phyloP scores from a whole-genome alignment of 1,140 invertebrate species.

The Hypothenemus hampei region DNA sequence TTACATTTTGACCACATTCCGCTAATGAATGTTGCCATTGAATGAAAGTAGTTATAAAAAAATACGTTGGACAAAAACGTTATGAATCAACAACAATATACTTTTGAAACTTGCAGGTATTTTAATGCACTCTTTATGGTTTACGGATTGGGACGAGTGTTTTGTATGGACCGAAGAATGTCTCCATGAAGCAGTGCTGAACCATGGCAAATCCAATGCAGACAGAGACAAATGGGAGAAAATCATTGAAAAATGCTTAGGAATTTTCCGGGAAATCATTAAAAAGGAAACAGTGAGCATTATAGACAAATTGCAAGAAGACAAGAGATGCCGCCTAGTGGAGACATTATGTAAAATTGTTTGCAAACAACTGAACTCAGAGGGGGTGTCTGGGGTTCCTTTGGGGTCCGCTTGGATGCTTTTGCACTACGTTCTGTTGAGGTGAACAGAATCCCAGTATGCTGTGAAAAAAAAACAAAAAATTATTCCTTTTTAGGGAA shows the following conservation, averaged over 20 bases:
- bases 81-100: background rate
- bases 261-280: conserved; percentile 62
- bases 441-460: conserved; percentile 45
- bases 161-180: conserved; percentile 71
- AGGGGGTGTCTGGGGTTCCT: conserved; percentile 59
- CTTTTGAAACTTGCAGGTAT: conserved; percentile 43
- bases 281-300: conserved; percentile 53
- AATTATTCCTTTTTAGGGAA: conserved; percentile 45
- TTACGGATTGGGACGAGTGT: conserved; percentile 56
- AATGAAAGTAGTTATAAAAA: too few species aligned
- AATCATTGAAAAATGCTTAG: conserved; percentile 61
- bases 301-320: conserved; percentile 51
- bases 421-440: conserved; percentile 70
- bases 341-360: conserved; percentile 70
- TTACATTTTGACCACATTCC: background rate
- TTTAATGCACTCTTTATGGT: conserved; percentile 69
- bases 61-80: too few species aligned
- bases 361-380: conserved; percentile 65
- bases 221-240: conserved; percentile 54
- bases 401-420: conserved; percentile 78
- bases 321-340: conserved; percentile 59
- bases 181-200: conserved; percentile 52
- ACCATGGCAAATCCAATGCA: conserved; percentile 44
- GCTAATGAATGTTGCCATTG: too few species aligned
- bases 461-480: conserved; percentile 3